phyloP scores from a whole-genome alignment of 2,113 vertebrate species.

The Larimichthys crocea region DNA sequence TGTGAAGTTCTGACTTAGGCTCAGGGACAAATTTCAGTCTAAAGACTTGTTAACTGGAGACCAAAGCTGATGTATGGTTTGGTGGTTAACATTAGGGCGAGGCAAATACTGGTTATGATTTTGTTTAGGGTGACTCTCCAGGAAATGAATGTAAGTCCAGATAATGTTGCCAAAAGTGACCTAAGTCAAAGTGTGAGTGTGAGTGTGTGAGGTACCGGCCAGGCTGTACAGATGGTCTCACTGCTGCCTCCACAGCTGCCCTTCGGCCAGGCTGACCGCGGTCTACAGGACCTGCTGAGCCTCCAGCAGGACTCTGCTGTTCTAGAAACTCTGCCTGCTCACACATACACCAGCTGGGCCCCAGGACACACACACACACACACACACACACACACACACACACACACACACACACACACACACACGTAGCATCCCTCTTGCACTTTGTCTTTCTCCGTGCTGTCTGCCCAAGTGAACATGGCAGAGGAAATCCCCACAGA shows the following conservation, averaged over 20 bases:
- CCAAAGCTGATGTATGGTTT: too few species aligned
- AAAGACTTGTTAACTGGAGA: too few species aligned
- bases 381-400: conserved; percentile 13
- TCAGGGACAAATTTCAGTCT: too few species aligned
- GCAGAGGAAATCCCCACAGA: conserved; percentile 70
- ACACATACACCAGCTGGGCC: conserved; percentile 23
- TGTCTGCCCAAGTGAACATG: conserved; percentile 42
- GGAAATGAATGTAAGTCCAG: too few species aligned
- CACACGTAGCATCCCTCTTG: not conserved
- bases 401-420: conserved; percentile 15
- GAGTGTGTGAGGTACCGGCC: not conserved
- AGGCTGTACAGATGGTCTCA: conserved; percentile 35
- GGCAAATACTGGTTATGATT: too few species aligned
- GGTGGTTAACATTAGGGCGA: too few species aligned
- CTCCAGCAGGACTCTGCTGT: conserved; percentile 28
- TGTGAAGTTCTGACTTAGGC: not conserved
- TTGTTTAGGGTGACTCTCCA: too few species aligned
- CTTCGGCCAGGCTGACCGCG: conserved; percentile 18
- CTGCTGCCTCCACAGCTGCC: conserved; percentile 43
- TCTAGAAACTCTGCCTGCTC: conserved; percentile 28
- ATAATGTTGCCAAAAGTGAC: too few species aligned
- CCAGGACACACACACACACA: not conserved
- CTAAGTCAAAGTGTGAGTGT: not conserved
- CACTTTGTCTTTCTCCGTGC: conserved; percentile 36
- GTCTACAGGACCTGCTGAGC: conserved; percentile 31